phyloP scores from a whole-genome alignment of 1,140 invertebrate genomes.

The Ganaspis sp. region DNA sequence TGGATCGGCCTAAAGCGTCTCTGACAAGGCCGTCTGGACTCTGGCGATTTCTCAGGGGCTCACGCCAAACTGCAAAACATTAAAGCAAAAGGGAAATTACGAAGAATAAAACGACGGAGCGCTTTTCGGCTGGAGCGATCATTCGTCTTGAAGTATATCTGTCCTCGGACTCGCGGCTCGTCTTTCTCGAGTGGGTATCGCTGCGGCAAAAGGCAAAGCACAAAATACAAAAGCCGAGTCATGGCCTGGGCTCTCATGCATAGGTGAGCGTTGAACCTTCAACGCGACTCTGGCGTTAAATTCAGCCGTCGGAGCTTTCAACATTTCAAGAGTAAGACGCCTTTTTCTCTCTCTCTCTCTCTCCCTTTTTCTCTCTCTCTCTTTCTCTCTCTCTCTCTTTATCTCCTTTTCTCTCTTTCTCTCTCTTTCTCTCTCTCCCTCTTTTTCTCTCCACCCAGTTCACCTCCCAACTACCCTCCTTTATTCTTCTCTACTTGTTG shows the following conservation, averaged over 20 bases:
- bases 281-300: conserved; percentile 64
- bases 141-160: conserved; percentile 13
- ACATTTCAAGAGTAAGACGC: not conserved
- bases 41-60: conserved; percentile 53
- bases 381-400: no score
- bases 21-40: conserved; percentile 37
- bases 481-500: not conserved
- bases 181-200: conserved; percentile 47
- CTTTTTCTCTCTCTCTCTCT: conserved; percentile 42
- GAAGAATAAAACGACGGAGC: conserved; percentile 1
- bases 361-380: conserved; percentile 43
- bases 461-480: not conserved
- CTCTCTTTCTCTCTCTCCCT: conserved; percentile 45
- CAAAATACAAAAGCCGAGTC: conserved; percentile 53
- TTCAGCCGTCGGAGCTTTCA: conserved; percentile 61
- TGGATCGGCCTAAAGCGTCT: no score
- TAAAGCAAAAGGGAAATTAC: conserved; percentile 33
- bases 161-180: conserved; percentile 40
- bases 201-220: conserved; percentile 53
- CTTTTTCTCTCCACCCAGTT: conserved; percentile 9
- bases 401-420: no score
- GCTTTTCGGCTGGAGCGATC: not conserved
- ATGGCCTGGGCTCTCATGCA: conserved; percentile 46
- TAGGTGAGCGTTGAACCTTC: conserved; percentile 41
- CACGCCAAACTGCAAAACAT: conserved; percentile 39